Percentiles rank a stretch among this genome's conserved stretches.
Conservation (phyloP, 1,140 invertebrate genomes). For the Pararge aegeria region DNA sequence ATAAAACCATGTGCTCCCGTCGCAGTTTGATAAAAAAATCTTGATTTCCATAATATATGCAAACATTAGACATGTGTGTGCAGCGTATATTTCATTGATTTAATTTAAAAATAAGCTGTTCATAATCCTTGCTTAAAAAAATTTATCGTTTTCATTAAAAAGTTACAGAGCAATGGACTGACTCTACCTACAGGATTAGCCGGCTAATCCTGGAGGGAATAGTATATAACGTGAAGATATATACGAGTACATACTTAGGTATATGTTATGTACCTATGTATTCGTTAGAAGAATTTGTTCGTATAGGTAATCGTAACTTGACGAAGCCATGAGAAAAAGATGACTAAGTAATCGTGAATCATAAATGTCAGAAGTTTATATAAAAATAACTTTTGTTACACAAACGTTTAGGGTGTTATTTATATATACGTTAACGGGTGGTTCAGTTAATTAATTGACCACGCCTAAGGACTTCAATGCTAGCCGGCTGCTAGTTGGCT, state of each 20-base stretch:
- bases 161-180: background rate
- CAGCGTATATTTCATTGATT: too few species aligned
- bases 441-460: conserved; percentile 32
- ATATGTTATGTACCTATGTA: background rate
- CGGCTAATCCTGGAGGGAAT: conserved; percentile 11
- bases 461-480: conserved; percentile 28
- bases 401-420: conserved; percentile 4
- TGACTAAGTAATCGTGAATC: conserved; percentile 25
- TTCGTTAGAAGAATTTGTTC: background rate
- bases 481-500: background rate
- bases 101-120: background rate
- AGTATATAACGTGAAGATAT: background rate
- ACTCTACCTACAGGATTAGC: conserved; percentile 11
- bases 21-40: too few species aligned
- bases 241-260: background rate
- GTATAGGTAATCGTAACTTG: background rate
- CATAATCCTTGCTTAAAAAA: background rate
- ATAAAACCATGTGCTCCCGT: too few species aligned
- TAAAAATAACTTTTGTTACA: conserved; percentile 9
- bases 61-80: too few species aligned
- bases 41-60: too few species aligned
- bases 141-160: background rate
- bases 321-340: conserved; percentile 8
- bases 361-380: conserved; percentile 12
- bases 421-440: conserved; percentile 7